phyloP scores from a whole-genome alignment of 2,888 invertebrate genomes.

The Protophormia terraenovae region DNA sequence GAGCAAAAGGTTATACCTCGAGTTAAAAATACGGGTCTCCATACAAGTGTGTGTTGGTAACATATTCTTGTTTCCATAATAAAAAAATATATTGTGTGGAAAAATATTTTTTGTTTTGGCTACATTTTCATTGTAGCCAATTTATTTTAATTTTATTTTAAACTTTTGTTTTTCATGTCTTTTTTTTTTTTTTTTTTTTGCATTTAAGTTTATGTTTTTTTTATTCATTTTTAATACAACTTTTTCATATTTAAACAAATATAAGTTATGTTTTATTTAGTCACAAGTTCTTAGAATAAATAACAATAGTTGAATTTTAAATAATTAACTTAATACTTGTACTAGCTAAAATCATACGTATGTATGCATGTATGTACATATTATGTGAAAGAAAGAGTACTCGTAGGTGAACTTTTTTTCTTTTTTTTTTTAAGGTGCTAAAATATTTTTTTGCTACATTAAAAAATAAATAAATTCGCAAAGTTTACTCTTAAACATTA shows the following conservation, averaged over 20 bases:
- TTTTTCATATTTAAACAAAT: not conserved
- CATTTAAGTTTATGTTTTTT: not conserved
- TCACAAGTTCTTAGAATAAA: constrained; percentile 1
- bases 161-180: not conserved
- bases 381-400: too few relatives aligned
- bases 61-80: not conserved
- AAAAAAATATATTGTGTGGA: constrained; percentile 45
- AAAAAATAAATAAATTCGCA: not conserved
- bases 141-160: not conserved
- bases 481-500: not conserved
- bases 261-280: constrained; percentile 8
- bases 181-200: not conserved
- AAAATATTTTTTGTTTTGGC: constrained; percentile 16
- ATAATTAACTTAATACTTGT: constrained; percentile 42
- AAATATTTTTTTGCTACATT: not conserved
- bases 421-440: constrained; percentile 13
- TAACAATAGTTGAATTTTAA: constrained; percentile 25
- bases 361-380: not conserved
- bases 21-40: not conserved
- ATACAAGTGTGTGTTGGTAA: not conserved
- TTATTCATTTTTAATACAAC: not conserved
- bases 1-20: not conserved
- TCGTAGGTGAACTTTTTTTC: not conserved
- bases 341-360: not conserved
- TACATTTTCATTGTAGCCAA: constrained; percentile 6